Base-by-base conservation (phyloP, 2,113 vertebrate genomes). In the Regulus satrapa region DNA sequence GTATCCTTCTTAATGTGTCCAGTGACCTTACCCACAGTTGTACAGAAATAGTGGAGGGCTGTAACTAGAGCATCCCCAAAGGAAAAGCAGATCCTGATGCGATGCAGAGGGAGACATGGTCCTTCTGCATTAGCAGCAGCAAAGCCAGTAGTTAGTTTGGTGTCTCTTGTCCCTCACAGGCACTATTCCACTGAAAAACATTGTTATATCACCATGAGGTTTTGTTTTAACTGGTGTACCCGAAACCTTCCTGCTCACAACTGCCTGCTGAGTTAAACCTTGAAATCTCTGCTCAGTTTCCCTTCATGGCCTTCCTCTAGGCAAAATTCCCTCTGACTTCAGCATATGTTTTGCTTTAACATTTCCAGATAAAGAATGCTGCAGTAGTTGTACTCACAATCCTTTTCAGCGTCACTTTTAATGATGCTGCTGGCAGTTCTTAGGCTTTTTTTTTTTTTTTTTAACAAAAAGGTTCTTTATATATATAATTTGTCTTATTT, bases 341-440 rank as follows among this genome's bases (percentile, higher is more conserved):
- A 95, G 63, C 76, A 80, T 83, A 32, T 83, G 77, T 73, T 97
- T 96, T 89, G 46, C 75, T 93, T 96, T 93, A 90, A 66, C 34
- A 34, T 82, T 83, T 95, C 38, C 68, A 92, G 92, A 95, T 91
- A 86, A 77, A 95, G 43, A 54, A 63, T 43, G 62, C n/a, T 95
- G 67, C 62, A 89, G 78, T 90, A 94, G 78, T 74, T 95, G 43
- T 54, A 59, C 32, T 80, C 43, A 74, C 32, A 88, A 9, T 36
- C 63, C 51, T 94, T 95, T 94, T 17, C 92, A 89, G 78, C 80
- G 67, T 66, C 85, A 69, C 64, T 96, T 93, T 73, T 73, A 88
- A 94, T 80, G 77, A 82, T 58, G 54, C 34, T 92, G 49, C 69
- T 92, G 84, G 64, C 64, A 67, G 59, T 62, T 66, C 55, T 75